Conservation (phyloP, 2,797 vertebrate species). For the Sebastes nivosus region DNA sequence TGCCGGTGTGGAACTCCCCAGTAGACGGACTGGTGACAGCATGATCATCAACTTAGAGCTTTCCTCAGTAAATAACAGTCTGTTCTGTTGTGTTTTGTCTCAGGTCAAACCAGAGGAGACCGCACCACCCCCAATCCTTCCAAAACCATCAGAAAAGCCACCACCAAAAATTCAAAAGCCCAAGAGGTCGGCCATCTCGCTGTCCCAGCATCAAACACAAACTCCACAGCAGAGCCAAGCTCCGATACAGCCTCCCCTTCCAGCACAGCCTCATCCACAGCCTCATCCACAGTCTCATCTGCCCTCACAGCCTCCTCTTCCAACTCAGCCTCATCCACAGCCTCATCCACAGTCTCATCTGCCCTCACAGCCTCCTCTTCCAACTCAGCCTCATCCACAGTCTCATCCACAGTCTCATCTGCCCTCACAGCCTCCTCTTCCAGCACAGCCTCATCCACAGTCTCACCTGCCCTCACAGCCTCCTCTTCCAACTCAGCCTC, state of each 20-base stretch:
- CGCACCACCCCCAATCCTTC: conserved; percentile 38
- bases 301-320: too few relatives aligned
- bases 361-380: too few relatives aligned
- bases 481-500: too few relatives aligned
- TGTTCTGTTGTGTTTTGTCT: conserved; percentile 29
- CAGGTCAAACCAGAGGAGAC: conserved; percentile 71
- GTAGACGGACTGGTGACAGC: not conserved
- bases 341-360: too few relatives aligned
- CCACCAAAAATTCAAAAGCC: conserved; percentile 65
- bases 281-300: too few relatives aligned
- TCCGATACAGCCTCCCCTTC: not conserved
- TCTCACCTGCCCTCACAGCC: too few relatives aligned
- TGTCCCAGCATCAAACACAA: conserved; percentile 52
- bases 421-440: too few relatives aligned
- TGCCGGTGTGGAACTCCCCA: not conserved
- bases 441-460: too few relatives aligned
- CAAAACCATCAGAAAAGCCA: conserved; percentile 67
- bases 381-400: too few relatives aligned
- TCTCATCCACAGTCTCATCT: too few relatives aligned
- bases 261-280: too few relatives aligned
- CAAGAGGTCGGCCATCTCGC: conserved; percentile 51
- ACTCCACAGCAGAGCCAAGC: conserved; percentile 39
- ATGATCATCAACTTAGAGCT: not conserved
- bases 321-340: too few relatives aligned
- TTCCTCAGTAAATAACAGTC: not conserved